Percentiles rank a stretch among this genome's conserved stretches.
These are phyloP conservation scores for Entomobrya proxima DNA, from an alignment of 2,888 invertebrate genomes.

Conservation along the genomic window DNA sequence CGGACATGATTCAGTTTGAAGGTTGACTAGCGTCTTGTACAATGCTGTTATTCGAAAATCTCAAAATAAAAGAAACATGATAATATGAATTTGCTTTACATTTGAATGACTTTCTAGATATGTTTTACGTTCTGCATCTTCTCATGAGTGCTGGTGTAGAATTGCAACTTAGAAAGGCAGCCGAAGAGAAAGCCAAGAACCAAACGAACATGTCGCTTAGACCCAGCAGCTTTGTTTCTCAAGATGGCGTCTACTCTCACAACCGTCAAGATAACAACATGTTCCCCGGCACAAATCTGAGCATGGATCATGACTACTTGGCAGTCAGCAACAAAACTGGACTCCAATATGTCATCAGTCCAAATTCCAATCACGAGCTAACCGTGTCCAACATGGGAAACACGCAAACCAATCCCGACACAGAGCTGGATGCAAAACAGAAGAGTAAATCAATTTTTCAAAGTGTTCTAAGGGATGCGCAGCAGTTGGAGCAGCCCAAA, in stretches of 20 bases:
- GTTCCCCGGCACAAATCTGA: slow-evolving; percentile 60
- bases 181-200: background rate
- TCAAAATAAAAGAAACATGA: background rate
- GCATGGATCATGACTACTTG: slow-evolving; percentile 63
- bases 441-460: background rate
- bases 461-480: background rate
- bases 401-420: background rate
- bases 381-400: slow-evolving; percentile 47
- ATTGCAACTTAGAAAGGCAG: slow-evolving; percentile 65
- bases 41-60: background rate
- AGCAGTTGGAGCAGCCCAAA: no score
- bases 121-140: slow-evolving; percentile 73
- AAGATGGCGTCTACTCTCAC: slow-evolving; percentile 13
- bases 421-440: background rate
- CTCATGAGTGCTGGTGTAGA: slow-evolving; percentile 72
- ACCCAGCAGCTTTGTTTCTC: background rate
- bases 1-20: slow-evolving; percentile 63
- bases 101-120: slow-evolving; percentile 56
- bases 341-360: slow-evolving; percentile 59
- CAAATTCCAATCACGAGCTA: slow-evolving; percentile 45
- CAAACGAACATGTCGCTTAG: background rate
- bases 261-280: background rate
- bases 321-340: slow-evolving; percentile 56
- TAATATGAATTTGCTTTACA: background rate
- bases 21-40: slow-evolving; percentile 39